phyloP scores from a whole-genome alignment of 2,797 vertebrate species.

The Pseudopleuronectes americanus region DNA sequence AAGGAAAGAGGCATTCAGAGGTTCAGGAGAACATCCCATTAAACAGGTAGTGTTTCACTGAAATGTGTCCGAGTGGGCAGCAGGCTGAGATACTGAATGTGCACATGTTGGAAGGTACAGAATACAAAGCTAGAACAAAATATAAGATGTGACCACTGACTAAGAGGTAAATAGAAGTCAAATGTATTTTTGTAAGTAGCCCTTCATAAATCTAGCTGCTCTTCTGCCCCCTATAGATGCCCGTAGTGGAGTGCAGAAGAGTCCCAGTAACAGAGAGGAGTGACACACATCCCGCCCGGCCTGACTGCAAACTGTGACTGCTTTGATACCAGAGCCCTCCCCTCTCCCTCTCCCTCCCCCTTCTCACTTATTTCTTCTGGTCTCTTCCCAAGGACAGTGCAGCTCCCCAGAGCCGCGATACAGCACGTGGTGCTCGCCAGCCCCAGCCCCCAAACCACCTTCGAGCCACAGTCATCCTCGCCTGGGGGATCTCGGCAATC shows the following conservation, averaged over 20 bases:
- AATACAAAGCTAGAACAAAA: background rate
- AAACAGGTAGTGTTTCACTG: background rate
- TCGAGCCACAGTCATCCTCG: conserved; percentile 70
- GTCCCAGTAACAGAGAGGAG: conserved; percentile 24
- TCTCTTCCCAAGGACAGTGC: conserved; percentile 83
- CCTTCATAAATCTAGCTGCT: conserved; percentile 4
- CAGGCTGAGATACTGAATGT: background rate
- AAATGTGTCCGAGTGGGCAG: background rate
- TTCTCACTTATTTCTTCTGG: conserved; percentile 59
- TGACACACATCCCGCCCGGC: conserved; percentile 15
- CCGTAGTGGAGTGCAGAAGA: background rate
- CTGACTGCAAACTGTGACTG: conserved; percentile 53
- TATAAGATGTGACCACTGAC: too few relatives aligned
- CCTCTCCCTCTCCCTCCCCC: conserved; percentile 20
- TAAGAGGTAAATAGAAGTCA: background rate
- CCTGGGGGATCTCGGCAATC: conserved; percentile 82
- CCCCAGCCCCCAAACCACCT: conserved; percentile 73
- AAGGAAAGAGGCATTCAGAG: background rate
- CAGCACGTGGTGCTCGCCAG: conserved; percentile 71
- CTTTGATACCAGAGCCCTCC: conserved; percentile 34
- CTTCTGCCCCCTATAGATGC: conserved; percentile 7
- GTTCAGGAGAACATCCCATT: conserved; percentile 19
- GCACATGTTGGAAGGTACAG: background rate
- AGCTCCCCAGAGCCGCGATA: conserved; percentile 65
- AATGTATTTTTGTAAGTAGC: background rate